Conservation (phyloP, 2,797 vertebrate genomes). For the Danio jaintianensis region DNA sequence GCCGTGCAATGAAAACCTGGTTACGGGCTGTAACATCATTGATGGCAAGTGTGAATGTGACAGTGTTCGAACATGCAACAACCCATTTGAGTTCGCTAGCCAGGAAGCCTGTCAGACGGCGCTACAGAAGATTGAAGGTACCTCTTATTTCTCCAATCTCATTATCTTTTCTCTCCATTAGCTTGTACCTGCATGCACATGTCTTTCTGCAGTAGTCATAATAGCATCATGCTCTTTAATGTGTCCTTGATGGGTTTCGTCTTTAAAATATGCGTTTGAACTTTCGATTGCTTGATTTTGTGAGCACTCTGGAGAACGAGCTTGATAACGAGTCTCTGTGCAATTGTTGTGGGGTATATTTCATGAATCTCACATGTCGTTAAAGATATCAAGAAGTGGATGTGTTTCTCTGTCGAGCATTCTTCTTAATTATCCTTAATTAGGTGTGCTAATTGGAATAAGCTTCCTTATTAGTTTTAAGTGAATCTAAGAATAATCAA, state of each 20-base stretch:
- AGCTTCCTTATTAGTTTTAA: slow-evolving; percentile 45
- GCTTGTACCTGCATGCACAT: slow-evolving; percentile 39
- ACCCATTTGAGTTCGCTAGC: slow-evolving; percentile 89
- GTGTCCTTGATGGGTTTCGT: slow-evolving; percentile 18
- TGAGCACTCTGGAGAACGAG: not conserved
- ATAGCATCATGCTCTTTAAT: slow-evolving; percentile 22
- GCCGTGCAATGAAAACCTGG: slow-evolving; percentile 91
- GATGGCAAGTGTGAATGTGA: slow-evolving; percentile 89
- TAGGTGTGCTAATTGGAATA: slow-evolving; percentile 51
- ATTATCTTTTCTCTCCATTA: slow-evolving; percentile 23
- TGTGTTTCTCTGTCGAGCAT: slow-evolving; percentile 22
- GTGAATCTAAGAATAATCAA: slow-evolving; percentile 50
- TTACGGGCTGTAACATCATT: slow-evolving; percentile 92
- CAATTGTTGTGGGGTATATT: slow-evolving; percentile 2
- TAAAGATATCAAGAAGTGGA: slow-evolving; percentile 18
- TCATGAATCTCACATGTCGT: not conserved
- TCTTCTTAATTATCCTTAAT: slow-evolving; percentile 51
- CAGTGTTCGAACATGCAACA: slow-evolving; percentile 88
- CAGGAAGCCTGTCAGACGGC: slow-evolving; percentile 83
- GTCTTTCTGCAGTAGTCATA: slow-evolving; percentile 16
- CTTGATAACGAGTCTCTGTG: not conserved
- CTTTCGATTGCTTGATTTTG: slow-evolving; percentile 8
- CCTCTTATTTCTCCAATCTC: slow-evolving; percentile 56
- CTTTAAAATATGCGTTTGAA: slow-evolving; percentile 22
- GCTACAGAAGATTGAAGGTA: slow-evolving; percentile 90